A percentile compares a stretch with the other conserved stretches of the same genome.
Evolutionary conservation across 2,888 invertebrate genomes (phyloP).

Genomic region (Callyntrura sp.): DNA sequence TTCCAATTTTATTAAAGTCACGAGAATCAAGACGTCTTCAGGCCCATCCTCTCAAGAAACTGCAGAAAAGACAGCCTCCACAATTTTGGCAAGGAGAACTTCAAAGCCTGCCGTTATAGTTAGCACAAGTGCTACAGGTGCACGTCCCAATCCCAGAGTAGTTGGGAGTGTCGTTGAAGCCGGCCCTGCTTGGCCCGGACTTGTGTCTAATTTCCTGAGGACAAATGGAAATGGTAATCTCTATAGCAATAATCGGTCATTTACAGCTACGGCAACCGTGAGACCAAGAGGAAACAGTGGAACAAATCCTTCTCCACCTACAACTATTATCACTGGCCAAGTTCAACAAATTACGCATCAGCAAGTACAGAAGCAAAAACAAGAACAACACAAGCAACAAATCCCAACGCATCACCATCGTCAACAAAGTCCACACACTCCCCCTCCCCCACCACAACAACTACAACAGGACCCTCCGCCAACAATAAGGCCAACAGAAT

Average conservation of each 20-base stretch:
- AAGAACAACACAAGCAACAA: constrained; percentile 42
- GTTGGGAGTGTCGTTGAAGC: constrained; percentile 70
- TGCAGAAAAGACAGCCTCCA: constrained; percentile 55
- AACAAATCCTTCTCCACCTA: constrained; percentile 54
- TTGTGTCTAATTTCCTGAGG: constrained; percentile 61
- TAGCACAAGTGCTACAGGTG: constrained; percentile 55
- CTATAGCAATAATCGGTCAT: constrained; percentile 38
- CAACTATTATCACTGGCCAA: constrained; percentile 42
- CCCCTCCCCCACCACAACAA: constrained; percentile 33
- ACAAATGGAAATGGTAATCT: neutral
- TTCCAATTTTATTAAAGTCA: constrained; percentile 78
- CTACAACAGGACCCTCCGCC: constrained; percentile 13
- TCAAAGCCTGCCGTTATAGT: constrained; percentile 63
- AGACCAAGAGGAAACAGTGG: constrained; percentile 61
- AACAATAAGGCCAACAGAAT: constrained; percentile 44
- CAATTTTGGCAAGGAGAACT: constrained; percentile 58
- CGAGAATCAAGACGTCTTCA: constrained; percentile 68
- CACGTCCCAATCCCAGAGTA: constrained; percentile 61
- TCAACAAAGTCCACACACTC: constrained; percentile 41
- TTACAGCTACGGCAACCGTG: constrained; percentile 67
- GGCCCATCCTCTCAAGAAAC: constrained; percentile 35
- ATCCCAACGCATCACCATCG: constrained; percentile 25
- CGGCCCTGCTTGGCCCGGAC: constrained; percentile 68
- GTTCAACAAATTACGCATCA: constrained; percentile 28
- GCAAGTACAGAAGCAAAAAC: constrained; percentile 26